Evolutionary conservation across 2,113 vertebrate genomes (phyloP), one percentile per base, ranked within the genome.

Genomic region (Sphyrna mokarran): DNA sequence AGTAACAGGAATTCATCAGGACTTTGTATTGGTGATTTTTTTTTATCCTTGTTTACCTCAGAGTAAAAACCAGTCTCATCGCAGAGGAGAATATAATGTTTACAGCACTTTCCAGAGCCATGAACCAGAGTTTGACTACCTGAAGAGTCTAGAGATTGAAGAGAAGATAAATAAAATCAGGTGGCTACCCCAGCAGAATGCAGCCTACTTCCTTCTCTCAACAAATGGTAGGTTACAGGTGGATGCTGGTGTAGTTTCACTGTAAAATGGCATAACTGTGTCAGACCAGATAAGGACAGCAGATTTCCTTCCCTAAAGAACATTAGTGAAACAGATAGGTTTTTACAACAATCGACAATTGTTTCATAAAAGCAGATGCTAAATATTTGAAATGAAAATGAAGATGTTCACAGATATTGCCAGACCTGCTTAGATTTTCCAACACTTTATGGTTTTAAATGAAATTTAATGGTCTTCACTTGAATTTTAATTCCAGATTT

Each of bases 61-160:
- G 99, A 99, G 98, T 98, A 99, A 99, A 97, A 98, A 98, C 96
- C 98, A 99, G 97, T 98, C 99, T 96, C 99, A 99, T 95, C 98
- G 98, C 95, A 96, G 99, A 96, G 99, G 99, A 96, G 99, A 99
- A 97, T 99, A 99, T 98, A 99, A 99, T 97, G 99, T 99, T 98
- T 99, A 99, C 98, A 99, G 99, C 98, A 99, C 99, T 97, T 99
- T 99, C 98, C 99, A 99, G 98, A 99, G 99, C 97, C 99, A 99
- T 96, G 99, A 99, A 97, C 98, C 99, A 0, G 99, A 99, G 98
- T 99, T 99, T 97, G 99, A 99, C 98, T 99, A 99, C 98, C 98
- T 99, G 98, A 99, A 99, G 98, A 99, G 99, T 96, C 97, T 99
- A 97, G 99, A 99, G 97, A 99, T 99, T 0, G 99, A 99, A 97